Evolutionary conservation across 2,113 vertebrate genomes (phyloP), one percentile per base, ranked within the genome.

Genomic region (Anguilla rostrata): DNA sequence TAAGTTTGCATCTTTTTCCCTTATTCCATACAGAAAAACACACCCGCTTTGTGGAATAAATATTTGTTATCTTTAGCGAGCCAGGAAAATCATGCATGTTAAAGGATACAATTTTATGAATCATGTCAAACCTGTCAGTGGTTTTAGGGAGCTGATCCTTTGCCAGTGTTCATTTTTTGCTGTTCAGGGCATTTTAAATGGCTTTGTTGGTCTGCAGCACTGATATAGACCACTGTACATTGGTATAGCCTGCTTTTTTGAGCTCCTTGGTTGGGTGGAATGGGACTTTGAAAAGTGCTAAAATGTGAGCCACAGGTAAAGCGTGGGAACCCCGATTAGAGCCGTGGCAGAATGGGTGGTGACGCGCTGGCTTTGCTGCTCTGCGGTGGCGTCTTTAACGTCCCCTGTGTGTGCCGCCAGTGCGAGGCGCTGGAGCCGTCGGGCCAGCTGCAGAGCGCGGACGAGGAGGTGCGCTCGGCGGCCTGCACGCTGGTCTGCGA

Each of bases 401-500:
- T 34, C 34, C 34, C 34, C 34, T 34, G 34, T 34, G n/a, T 75
- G 26, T 75, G 26, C 71, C 26, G 88, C 39, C 94, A 99, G 96
- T 94, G 96, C 96, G 98, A 99, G 87, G 95, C 95, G 78, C 90
- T 96, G 22, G 98, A 99, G 91, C 93, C 96, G 0, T 91, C 95
- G 2, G 96, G 96, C 83, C 98, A 97, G 89, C 94, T 98, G 88
- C 96, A 95, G 86, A 96, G 93, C 87, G 96, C 96, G 18, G 98
- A 99, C 89, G 98, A 99, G 85, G 98, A 99, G 88, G 97, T 99
- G 34, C 95, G 97, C 29, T 96, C 97, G 80, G 98, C 98, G 0
- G 97, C 98, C 90, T 99, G 98, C 91, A 96, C 97, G 78, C 96
- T 99, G 78, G 98, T 99, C 82, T 99, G 98, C 84, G 98, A 99